These are phyloP conservation scores for Morpho achilles DNA, from an alignment of 2,888 invertebrate genomes.

Conservation along the genomic window DNA sequence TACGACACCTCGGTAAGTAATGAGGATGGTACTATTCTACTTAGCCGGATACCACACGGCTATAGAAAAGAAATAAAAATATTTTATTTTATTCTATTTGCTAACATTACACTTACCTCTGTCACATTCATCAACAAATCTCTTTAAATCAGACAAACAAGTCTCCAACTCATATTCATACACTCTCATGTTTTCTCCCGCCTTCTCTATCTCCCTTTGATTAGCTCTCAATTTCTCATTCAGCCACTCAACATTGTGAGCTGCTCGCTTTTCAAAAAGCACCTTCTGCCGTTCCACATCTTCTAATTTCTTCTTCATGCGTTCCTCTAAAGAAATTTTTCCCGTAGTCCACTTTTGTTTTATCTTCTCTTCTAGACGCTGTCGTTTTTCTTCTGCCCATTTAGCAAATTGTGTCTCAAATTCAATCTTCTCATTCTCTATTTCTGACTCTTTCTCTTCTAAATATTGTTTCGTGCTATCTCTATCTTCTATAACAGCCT, in stretches of 20 bases:
- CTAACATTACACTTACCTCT: constrained; percentile 43
- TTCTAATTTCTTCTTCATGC: constrained; percentile 39
- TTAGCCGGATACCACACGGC: too few relatives aligned
- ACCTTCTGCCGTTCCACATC: constrained; percentile 41
- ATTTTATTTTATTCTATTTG: too few relatives aligned
- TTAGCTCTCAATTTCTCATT: constrained; percentile 34
- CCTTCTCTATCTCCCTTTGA: constrained; percentile 44
- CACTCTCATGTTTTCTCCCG: constrained; percentile 43
- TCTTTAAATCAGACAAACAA: constrained; percentile 40
- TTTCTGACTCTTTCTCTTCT: constrained; percentile 36
- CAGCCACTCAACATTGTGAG: constrained; percentile 36
- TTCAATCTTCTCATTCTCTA: constrained; percentile 40
- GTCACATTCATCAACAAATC: constrained; percentile 54
- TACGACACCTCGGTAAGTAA: too few relatives aligned
- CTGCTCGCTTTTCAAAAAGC: constrained; percentile 38
- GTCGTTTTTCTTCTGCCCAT: constrained; percentile 46
- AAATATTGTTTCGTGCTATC: constrained; percentile 35
- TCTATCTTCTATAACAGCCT: constrained; percentile 30
- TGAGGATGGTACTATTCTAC: too few relatives aligned
- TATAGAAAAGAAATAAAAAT: too few relatives aligned
- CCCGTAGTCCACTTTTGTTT: constrained; percentile 39
- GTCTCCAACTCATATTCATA: constrained; percentile 39
- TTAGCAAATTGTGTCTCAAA: constrained; percentile 36
- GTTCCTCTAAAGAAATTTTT: constrained; percentile 38
- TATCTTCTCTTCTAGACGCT: constrained; percentile 53